Evolutionary conservation across 1,140 invertebrate genomes (phyloP).

Genomic region (Pseudomyrmex cubaensis): DNA sequence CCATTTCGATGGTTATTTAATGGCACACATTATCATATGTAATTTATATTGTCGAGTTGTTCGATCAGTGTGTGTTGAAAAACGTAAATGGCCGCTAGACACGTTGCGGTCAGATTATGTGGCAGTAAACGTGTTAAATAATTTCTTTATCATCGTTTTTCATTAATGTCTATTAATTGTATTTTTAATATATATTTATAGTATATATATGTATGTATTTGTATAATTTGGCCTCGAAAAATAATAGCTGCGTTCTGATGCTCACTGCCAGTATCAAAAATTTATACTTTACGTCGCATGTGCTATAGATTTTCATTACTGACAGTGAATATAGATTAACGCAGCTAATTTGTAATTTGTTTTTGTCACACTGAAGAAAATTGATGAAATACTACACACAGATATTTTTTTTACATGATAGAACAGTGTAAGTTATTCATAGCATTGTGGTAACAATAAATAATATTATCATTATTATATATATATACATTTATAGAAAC

Average conservation of each 20-base stretch:
- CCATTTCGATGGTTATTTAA: conserved; percentile 55
- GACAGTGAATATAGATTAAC: too few relatives aligned
- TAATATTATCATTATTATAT: too few relatives aligned
- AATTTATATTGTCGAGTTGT: conserved; percentile 40
- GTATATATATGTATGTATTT: not conserved
- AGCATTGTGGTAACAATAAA: conserved; percentile 12
- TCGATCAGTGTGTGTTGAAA: conserved; percentile 11
- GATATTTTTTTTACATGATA: too few relatives aligned
- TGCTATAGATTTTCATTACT: too few relatives aligned
- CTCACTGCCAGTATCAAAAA: too few relatives aligned
- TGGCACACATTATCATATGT: conserved; percentile 47
- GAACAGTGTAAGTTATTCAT: not conserved
- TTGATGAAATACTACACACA: too few relatives aligned
- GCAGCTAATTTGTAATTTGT: too few relatives aligned
- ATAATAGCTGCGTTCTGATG: not conserved
- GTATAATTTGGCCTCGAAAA: conserved; percentile 14
- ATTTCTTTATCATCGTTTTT: conserved; percentile 20
- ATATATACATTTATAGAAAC: not conserved
- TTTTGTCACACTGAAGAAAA: too few relatives aligned
- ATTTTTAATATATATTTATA: not conserved
- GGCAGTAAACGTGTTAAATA: not conserved
- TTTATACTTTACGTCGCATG: too few relatives aligned
- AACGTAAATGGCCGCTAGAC: not conserved
- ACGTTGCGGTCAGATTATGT: too few relatives aligned
- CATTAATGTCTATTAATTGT: conserved; percentile 18